Evolutionary conservation across 2,888 invertebrate genomes (phyloP).

Genomic region (Idaea dimidiata): DNA sequence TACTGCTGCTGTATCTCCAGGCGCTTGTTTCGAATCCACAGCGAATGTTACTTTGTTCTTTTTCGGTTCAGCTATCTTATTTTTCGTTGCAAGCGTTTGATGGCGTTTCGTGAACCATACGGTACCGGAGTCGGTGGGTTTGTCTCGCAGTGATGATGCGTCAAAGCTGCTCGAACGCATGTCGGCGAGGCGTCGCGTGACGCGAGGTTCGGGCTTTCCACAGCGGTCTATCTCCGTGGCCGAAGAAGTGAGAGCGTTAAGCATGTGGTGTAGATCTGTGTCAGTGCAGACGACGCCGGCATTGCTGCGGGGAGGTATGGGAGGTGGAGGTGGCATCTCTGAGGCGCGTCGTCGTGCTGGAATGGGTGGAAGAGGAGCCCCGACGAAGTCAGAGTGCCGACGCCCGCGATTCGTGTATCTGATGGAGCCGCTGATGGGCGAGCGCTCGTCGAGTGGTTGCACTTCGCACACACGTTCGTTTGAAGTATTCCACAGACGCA

Average conservation of each 20-base stretch:
- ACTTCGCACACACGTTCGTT: constrained; percentile 91
- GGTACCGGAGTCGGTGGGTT: constrained; percentile 73
- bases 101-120: constrained; percentile 90
- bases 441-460: constrained; percentile 87
- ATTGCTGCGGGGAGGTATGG: constrained; percentile 62
- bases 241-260: constrained; percentile 89
- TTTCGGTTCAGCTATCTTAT: constrained; percentile 73
- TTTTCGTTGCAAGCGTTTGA: constrained; percentile 86
- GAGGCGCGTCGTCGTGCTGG: constrained; percentile 85
- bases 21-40: constrained; percentile 81
- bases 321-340: constrained; percentile 84
- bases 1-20: constrained; percentile 82
- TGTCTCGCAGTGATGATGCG: constrained; percentile 84
- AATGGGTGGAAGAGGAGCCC: constrained; percentile 81
- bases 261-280: constrained; percentile 89
- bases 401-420: constrained; percentile 83
- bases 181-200: constrained; percentile 82
- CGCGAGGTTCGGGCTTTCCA: constrained; percentile 79
- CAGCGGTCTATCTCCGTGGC: constrained; percentile 89
- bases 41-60: constrained; percentile 81
- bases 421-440: constrained; percentile 74
- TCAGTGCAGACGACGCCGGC: constrained; percentile 90
- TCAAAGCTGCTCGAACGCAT: constrained; percentile 93
- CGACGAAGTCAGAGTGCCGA: constrained; percentile 87
- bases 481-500: constrained; percentile 92